Percentiles rank a stretch among this genome's conserved stretches.
Conservation (phyloP, 2,888 invertebrate species). For the Pherbina coryleti region DNA sequence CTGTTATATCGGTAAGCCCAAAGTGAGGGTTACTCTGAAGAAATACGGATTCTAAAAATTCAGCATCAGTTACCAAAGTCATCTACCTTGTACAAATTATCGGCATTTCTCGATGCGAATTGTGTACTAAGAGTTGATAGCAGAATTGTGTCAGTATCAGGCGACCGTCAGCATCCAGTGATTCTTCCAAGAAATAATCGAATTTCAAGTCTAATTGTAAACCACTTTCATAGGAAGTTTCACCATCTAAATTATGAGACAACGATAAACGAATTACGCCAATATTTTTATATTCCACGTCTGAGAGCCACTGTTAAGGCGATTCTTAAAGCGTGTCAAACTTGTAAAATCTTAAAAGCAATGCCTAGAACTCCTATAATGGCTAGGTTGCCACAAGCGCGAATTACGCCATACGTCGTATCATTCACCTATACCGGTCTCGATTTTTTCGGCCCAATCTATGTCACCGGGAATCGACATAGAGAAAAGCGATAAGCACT, state of each 20-base stretch:
- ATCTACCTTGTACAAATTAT: slow-evolving; percentile 11
- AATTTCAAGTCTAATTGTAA: slow-evolving; percentile 3
- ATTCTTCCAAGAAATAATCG: slow-evolving; percentile 13
- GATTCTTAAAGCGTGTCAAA: slow-evolving; percentile 30
- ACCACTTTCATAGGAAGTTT: neutral
- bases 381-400: slow-evolving; percentile 38
- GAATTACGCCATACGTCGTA: slow-evolving; percentile 20
- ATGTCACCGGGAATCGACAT: slow-evolving; percentile 28
- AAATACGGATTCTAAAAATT: slow-evolving; percentile 19
- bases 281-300: slow-evolving; percentile 40
- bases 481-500: slow-evolving; percentile 42
- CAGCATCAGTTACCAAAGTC: slow-evolving; percentile 18
- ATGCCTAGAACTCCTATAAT: slow-evolving; percentile 42
- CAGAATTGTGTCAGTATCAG: neutral
- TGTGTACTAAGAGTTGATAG: neutral
- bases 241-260: neutral
- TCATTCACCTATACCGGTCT: slow-evolving; percentile 46
- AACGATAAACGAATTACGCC: slow-evolving; percentile 21
- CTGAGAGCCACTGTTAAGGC: slow-evolving; percentile 22
- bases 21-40: slow-evolving; percentile 20
- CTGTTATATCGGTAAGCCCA: slow-evolving; percentile 21
- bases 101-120: slow-evolving; percentile 5
- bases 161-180: slow-evolving; percentile 5
- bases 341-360: slow-evolving; percentile 22
- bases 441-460: slow-evolving; percentile 46